A percentile compares a stretch with the other conserved stretches of the same genome.
Evolutionary conservation across 2,888 invertebrate genomes (phyloP).

Genomic region (Bellardia pandia): DNA sequence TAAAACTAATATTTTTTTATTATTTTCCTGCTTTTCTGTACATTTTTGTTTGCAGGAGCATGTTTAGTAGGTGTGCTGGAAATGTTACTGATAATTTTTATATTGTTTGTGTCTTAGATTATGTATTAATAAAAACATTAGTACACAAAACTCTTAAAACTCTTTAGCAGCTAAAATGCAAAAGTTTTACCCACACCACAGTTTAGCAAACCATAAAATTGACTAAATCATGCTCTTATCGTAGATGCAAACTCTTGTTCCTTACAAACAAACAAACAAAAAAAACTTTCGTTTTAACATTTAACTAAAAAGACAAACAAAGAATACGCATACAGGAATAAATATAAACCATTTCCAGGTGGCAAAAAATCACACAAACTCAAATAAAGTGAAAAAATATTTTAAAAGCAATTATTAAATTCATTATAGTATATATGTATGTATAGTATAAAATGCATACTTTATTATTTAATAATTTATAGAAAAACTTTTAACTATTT

Average conservation of each 20-base stretch:
- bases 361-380: constrained; percentile 2
- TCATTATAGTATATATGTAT: constrained; percentile 61
- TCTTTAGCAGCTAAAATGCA: constrained; percentile 17
- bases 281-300: constrained; percentile 51
- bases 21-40: background rate
- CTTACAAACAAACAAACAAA: background rate
- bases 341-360: background rate
- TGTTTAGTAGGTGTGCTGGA: constrained; percentile 16
- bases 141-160: constrained; percentile 27
- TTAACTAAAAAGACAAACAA: constrained; percentile 24
- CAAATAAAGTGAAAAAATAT: background rate
- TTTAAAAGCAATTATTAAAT: constrained; percentile 67
- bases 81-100: constrained; percentile 40
- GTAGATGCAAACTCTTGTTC: constrained; percentile 36
- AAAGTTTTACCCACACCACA: constrained; percentile 32
- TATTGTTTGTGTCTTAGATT: constrained; percentile 25
- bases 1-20: background rate
- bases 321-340: background rate
- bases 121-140: constrained; percentile 49
- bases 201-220: constrained; percentile 58
- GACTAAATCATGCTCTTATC: constrained; percentile 66
- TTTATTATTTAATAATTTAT: constrained; percentile 70
- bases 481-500: constrained; percentile 57
- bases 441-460: constrained; percentile 68
- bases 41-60: background rate